Percentiles rank a stretch among this genome's conserved stretches.
Evolutionary conservation across 2,888 invertebrate genomes (phyloP).

Genomic region (Euplexia lucipara): DNA sequence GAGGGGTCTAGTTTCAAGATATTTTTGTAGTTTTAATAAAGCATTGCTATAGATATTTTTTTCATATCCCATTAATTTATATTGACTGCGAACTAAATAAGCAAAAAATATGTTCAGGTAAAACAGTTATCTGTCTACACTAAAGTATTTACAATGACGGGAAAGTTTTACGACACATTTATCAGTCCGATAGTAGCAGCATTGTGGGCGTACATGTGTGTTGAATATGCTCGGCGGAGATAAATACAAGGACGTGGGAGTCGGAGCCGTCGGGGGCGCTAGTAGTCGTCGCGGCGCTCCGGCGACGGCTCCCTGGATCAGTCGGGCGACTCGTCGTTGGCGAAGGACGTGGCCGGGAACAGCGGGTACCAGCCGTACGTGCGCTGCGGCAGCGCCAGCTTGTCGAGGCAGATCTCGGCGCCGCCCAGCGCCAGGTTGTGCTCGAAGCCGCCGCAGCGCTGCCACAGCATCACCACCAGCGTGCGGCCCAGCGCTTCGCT

Average conservation of each 20-base stretch:
- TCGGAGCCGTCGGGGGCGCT: conserved; percentile 82
- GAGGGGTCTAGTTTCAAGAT: conserved; percentile 56
- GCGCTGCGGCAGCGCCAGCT: conserved; percentile 94
- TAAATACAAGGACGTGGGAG: conserved; percentile 52
- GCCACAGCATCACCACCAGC: conserved; percentile 98
- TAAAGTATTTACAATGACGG: conserved; percentile 62
- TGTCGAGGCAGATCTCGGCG: conserved; percentile 96
- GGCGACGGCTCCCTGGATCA: conserved; percentile 90
- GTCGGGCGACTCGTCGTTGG: conserved; percentile 91
- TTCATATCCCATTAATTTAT: conserved; percentile 3
- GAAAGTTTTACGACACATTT: conserved; percentile 47
- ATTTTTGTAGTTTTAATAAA: conserved; percentile 18
- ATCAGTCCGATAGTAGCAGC: conserved; percentile 56
- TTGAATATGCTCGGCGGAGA: conserved; percentile 54
- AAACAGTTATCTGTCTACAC: conserved; percentile 21
- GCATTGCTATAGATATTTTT: conserved; percentile 7
- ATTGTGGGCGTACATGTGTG: conserved; percentile 54
- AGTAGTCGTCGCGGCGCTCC: conserved; percentile 83
- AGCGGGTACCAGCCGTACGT: conserved; percentile 98
- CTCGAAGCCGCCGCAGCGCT: conserved; percentile 96
- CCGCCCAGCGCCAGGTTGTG: conserved; percentile 96
- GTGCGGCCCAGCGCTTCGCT: conserved; percentile 95
- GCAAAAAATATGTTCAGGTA: conserved; percentile 32
- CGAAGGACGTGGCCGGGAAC: conserved; percentile 96
- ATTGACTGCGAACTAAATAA: conserved; percentile 17